These are phyloP conservation scores for Smithornis capensis DNA, from an alignment of 2,113 vertebrate species.

Conservation along the genomic window DNA sequence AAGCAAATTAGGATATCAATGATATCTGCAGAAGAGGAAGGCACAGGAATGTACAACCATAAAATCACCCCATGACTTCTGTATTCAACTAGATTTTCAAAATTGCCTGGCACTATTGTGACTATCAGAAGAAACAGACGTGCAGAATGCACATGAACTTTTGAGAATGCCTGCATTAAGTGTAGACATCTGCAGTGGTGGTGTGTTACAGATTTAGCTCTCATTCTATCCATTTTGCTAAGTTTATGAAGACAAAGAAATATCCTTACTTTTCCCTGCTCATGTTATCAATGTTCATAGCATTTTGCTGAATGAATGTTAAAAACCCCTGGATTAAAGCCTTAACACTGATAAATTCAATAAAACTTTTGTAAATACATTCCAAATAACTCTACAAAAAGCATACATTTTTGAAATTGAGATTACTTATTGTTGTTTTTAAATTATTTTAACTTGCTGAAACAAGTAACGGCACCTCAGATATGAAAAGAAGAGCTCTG, in stretches of 20 bases:
- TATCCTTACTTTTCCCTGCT: neutral
- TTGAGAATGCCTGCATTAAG: neutral
- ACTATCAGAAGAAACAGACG: neutral
- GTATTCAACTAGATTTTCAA: neutral
- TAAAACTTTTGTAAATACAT: neutral
- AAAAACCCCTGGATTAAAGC: neutral
- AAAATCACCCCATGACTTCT: neutral
- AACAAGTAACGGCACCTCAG: slow-evolving; percentile 2
- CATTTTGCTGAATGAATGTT: neutral
- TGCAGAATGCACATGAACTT: neutral
- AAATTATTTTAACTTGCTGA: neutral
- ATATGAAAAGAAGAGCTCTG: neutral
- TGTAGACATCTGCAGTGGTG: neutral
- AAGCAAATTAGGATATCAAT: neutral
- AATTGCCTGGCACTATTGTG: neutral
- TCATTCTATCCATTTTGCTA: neutral
- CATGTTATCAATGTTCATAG: neutral
- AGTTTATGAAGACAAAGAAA: neutral
- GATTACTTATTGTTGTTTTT: neutral
- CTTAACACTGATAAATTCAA: neutral
- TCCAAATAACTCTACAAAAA: neutral
- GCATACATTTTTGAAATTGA: neutral
- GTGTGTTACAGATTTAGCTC: neutral
- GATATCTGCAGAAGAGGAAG: neutral
- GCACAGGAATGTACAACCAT: neutral